Conservation (phyloP, 37 sponge, comb jelly and placozoan species). For the Bolinopsis microptera region DNA sequence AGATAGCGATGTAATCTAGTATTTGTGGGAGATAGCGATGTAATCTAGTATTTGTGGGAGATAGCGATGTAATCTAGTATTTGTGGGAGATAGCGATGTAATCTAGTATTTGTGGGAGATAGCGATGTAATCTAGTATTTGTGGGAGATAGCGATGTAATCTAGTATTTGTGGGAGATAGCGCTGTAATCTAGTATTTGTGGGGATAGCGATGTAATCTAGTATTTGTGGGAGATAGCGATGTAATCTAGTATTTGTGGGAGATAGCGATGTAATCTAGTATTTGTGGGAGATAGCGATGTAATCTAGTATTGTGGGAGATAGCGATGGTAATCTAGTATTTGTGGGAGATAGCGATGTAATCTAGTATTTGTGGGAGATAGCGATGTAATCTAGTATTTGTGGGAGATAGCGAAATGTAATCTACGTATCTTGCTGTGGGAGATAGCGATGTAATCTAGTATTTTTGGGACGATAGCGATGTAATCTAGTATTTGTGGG, state of each 20-base stretch:
- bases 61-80: background rate
- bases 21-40: background rate
- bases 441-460: background rate
- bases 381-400: background rate
- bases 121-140: background rate
- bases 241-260: background rate
- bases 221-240: background rate
- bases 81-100: too few relatives aligned
- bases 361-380: background rate
- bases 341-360: background rate
- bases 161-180: background rate
- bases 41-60: background rate
- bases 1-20: background rate
- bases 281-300: background rate
- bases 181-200: background rate
- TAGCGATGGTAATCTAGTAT: too few relatives aligned
- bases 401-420: background rate
- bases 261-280: background rate
- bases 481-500: background rate
- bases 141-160: background rate
- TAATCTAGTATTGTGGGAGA: too few relatives aligned
- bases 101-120: too few relatives aligned
- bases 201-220: too few relatives aligned
- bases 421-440: too few relatives aligned
- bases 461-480: background rate